Percentiles rank a stretch among this genome's conserved stretches.
These are phyloP conservation scores for Ephestia elutella DNA, from an alignment of 1,140 invertebrate species.

Conservation along the genomic window DNA sequence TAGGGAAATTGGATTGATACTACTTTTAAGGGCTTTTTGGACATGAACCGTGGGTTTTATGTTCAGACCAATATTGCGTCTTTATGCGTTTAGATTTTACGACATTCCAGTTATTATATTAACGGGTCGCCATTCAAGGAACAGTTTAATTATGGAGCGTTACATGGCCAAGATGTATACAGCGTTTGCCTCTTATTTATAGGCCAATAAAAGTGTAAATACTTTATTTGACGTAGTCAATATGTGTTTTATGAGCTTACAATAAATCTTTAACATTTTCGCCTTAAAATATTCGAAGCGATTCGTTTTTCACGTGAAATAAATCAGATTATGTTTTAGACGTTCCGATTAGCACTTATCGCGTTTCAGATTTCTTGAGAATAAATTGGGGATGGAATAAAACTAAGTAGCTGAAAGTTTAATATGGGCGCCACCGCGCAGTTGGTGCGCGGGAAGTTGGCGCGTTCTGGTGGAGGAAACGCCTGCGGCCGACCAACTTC, in stretches of 20 bases:
- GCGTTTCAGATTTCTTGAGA: constrained; percentile 38
- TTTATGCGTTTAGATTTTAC: constrained; percentile 51
- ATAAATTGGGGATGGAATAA: constrained; percentile 59
- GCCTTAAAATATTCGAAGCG: no score
- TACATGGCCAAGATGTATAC: background rate
- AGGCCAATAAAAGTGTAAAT: constrained; percentile 26
- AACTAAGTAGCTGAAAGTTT: constrained; percentile 45
- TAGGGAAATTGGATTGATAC: constrained; percentile 70
- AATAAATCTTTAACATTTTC: no score
- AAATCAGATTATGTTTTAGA: no score
- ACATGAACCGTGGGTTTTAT: constrained; percentile 57
- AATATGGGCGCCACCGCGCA: constrained; percentile 28
- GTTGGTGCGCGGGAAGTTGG: constrained; percentile 36
- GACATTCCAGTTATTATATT: constrained; percentile 30
- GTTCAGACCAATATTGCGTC: constrained; percentile 49
- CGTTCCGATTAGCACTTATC: constrained; percentile 21
- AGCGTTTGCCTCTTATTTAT: background rate
- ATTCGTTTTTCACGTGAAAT: no score
- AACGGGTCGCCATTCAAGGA: constrained; percentile 11
- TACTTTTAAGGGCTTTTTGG: constrained; percentile 64
- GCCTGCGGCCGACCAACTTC: constrained; percentile 25
- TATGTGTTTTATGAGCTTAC: background rate
- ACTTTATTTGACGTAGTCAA: constrained; percentile 14
- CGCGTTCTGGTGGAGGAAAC: constrained; percentile 15
- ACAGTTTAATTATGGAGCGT: constrained; percentile 8